Conservation (phyloP, 2,113 vertebrate genomes). For the Scophthalmus maximus region DNA sequence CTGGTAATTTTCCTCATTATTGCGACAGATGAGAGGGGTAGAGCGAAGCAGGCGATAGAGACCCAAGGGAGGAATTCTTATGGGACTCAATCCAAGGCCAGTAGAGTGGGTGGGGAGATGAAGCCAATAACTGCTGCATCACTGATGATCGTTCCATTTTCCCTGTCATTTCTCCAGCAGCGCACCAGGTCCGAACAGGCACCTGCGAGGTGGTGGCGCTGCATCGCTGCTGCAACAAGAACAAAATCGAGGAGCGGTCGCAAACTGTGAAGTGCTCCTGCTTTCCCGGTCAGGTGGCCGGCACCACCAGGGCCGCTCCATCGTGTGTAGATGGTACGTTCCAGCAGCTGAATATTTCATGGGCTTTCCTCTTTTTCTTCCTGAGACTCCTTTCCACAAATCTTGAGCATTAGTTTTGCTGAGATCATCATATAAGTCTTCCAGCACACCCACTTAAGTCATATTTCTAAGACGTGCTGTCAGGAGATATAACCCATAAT, state of each 20-base stretch:
- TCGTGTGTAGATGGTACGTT: slow-evolving; percentile 96
- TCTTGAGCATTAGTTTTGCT: slow-evolving; percentile 30
- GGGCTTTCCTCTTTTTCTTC: not conserved
- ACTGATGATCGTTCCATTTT: not conserved
- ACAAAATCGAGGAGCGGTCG: slow-evolving; percentile 98
- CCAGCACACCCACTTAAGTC: not conserved
- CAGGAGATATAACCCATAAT: not conserved
- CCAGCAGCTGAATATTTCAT: slow-evolving; percentile 26
- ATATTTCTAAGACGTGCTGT: not conserved
- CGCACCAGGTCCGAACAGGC: slow-evolving; percentile 92
- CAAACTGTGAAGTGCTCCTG: slow-evolving; percentile 99
- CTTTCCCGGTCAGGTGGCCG: slow-evolving; percentile 97
- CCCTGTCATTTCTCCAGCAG: slow-evolving; percentile 76
- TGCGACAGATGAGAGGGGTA: slow-evolving; percentile 27
- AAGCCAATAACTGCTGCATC: not conserved
- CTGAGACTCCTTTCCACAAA: slow-evolving; percentile 33
- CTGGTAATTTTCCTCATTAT: slow-evolving; percentile 4
- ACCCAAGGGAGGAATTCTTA: slow-evolving; percentile 12
- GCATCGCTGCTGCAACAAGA: slow-evolving; percentile 99
- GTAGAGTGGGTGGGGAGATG: not conserved
- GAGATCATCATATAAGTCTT: slow-evolving; percentile 32
- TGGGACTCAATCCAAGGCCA: slow-evolving; percentile 36
- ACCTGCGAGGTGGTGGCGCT: slow-evolving; percentile 98
- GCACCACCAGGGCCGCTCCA: slow-evolving; percentile 94
- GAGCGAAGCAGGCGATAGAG: slow-evolving; percentile 11